These are phyloP conservation scores for Nannobrachium achirus DNA, from an alignment of 2,113 vertebrate genomes.

Conservation along the genomic window DNA sequence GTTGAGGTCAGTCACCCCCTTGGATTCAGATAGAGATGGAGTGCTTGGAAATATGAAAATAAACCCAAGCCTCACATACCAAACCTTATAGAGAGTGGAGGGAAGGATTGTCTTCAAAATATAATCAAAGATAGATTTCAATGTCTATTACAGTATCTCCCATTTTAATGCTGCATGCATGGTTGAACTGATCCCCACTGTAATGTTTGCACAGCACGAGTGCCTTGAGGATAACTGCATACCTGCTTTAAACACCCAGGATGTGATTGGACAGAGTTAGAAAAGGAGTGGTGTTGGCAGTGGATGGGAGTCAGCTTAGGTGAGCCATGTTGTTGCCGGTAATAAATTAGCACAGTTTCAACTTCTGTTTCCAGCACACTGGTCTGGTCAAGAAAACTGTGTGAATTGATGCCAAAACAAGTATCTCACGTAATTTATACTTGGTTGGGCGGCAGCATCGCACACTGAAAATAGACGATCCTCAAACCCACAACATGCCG, in stretches of 20 bases:
- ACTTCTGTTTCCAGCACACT: neutral
- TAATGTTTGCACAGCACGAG: slow-evolving; percentile 2
- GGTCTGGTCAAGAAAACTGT: slow-evolving; percentile 11
- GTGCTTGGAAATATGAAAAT: slow-evolving; percentile 12
- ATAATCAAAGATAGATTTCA: no score
- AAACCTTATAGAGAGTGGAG: no score
- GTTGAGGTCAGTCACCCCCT: slow-evolving; percentile 34
- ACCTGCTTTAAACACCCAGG: neutral
- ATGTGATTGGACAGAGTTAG: slow-evolving; percentile 3
- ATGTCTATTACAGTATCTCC: neutral
- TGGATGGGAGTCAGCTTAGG: slow-evolving; percentile 1
- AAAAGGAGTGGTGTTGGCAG: neutral
- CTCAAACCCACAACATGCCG: no score
- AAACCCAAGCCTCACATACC: neutral
- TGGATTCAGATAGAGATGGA: slow-evolving; percentile 17
- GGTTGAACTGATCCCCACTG: slow-evolving; percentile 2
- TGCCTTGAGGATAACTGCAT: neutral
- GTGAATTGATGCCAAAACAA: slow-evolving; percentile 2
- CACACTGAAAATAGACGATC: no score
- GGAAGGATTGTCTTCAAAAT: no score
- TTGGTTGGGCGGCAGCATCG: no score
- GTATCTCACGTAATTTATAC: no score
- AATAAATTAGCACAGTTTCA: slow-evolving; percentile 18
- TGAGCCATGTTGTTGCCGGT: neutral
- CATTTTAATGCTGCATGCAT: neutral